A percentile compares a stretch with the other conserved stretches of the same genome.
These are phyloP conservation scores for Odontothrips loti DNA, from an alignment of 2,888 invertebrate genomes.

Conservation along the genomic window DNA sequence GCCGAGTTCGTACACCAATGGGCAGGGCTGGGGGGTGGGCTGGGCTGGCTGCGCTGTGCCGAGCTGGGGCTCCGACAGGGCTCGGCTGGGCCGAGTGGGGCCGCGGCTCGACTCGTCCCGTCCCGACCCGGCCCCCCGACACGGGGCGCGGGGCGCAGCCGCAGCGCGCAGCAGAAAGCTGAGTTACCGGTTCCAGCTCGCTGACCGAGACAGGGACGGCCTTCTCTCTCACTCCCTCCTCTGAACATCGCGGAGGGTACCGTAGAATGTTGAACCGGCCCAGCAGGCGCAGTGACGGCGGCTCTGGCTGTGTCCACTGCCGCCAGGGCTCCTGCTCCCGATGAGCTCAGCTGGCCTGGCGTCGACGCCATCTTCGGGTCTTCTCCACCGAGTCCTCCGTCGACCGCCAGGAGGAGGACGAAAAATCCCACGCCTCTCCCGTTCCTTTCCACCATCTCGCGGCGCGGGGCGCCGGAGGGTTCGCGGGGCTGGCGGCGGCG, in stretches of 20 bases:
- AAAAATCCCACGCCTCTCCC: background rate
- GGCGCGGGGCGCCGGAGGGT: background rate
- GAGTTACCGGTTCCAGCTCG: conserved; percentile 25
- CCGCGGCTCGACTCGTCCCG: background rate
- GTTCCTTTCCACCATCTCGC: background rate
- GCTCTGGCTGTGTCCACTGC: background rate
- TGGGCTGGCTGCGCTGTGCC: background rate
- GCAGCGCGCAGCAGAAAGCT: conserved; percentile 8
- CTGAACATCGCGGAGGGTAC: background rate
- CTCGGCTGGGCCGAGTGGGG: background rate
- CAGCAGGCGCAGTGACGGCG: background rate
- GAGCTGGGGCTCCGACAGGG: background rate
- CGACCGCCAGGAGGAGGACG: background rate
- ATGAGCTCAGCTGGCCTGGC: background rate
- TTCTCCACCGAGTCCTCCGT: no score
- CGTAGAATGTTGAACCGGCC: background rate
- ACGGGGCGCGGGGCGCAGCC: background rate
- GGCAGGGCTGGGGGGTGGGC: background rate
- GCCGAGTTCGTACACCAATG: background rate
- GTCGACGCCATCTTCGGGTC: background rate
- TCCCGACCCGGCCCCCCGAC: background rate
- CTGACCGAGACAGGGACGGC: conserved; percentile 15
- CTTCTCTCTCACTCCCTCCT: no score
- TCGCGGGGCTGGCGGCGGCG: background rate
- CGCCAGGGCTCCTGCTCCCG: background rate